A percentile compares a stretch with the other conserved stretches of the same genome.
These are phyloP conservation scores for Pachyseris speciosa DNA, from an alignment of 64 coral and sea anemone genomes.

Conservation along the genomic window DNA sequence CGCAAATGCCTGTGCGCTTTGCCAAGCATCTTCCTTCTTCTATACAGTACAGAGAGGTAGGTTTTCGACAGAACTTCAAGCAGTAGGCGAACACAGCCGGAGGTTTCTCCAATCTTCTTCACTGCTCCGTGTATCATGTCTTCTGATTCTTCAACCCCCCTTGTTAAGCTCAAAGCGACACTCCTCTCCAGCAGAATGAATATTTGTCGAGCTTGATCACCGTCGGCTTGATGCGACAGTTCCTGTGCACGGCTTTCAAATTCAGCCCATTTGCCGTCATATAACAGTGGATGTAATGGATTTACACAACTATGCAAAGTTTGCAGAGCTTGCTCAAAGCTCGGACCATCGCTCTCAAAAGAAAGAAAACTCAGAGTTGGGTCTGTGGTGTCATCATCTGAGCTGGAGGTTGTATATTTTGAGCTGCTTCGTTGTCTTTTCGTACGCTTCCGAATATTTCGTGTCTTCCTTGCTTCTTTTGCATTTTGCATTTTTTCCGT, in stretches of 20 bases:
- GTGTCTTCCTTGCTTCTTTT: neutral
- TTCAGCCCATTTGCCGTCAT: neutral
- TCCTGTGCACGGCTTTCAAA: neutral
- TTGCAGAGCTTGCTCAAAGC: neutral
- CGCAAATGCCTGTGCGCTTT: neutral
- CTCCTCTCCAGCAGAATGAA: neutral
- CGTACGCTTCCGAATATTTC: neutral
- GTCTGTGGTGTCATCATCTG: neutral
- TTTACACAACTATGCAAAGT: neutral
- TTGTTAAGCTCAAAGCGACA: neutral
- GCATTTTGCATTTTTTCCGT: no score
- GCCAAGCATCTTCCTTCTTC: neutral
- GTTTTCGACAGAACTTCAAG: neutral
- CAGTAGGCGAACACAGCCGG: neutral
- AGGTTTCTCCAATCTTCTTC: neutral
- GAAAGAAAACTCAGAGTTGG: neutral
- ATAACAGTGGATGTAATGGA: neutral
- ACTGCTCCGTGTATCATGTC: neutral
- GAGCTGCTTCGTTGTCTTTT: neutral
- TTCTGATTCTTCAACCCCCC: neutral
- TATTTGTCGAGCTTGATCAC: neutral
- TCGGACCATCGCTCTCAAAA: neutral
- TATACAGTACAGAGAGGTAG: neutral
- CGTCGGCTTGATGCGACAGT: neutral
- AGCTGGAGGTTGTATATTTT: neutral